A percentile compares a stretch with the other conserved stretches of the same genome.
Conservation (phyloP, 2,797 vertebrate species). For the Thaleichthys pacificus region DNA sequence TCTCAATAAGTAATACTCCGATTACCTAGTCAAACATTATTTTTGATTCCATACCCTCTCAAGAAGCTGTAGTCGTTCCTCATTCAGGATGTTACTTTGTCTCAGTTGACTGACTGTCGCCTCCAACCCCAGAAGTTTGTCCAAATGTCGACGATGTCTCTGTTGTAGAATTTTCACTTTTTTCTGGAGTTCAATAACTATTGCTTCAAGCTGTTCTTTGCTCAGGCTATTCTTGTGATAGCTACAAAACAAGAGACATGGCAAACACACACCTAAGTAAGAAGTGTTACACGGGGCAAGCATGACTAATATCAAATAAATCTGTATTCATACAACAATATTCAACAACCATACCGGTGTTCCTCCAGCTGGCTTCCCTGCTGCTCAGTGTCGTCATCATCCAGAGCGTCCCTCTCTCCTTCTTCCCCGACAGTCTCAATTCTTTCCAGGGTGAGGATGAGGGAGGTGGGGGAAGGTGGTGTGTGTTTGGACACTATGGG, state of each 20-base stretch:
- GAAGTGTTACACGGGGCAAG: neutral
- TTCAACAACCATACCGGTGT: slow-evolving; percentile 63
- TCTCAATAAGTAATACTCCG: neutral
- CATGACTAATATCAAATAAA: neutral
- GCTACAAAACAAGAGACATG: slow-evolving; percentile 38
- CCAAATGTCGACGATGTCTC: slow-evolving; percentile 73
- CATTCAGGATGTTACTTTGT: slow-evolving; percentile 68
- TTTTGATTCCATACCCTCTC: slow-evolving; percentile 55
- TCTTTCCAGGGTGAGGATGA: slow-evolving; percentile 50
- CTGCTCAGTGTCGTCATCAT: slow-evolving; percentile 35
- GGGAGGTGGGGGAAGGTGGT: slow-evolving; percentile 23
- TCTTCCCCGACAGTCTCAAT: slow-evolving; percentile 49
- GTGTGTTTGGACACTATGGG: slow-evolving; percentile 75
- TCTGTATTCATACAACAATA: neutral
- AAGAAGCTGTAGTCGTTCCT: slow-evolving; percentile 68
- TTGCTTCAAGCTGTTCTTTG: slow-evolving; percentile 69
- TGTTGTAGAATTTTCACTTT: slow-evolving; percentile 79
- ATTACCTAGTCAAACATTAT: neutral
- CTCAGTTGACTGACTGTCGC: slow-evolving; percentile 73
- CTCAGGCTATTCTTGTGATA: slow-evolving; percentile 74
- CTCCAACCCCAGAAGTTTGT: slow-evolving; percentile 77
- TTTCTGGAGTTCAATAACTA: slow-evolving; percentile 70
- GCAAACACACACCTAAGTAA: neutral
- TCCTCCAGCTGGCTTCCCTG: slow-evolving; percentile 66
- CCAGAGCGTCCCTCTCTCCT: slow-evolving; percentile 34